Evolutionary conservation across 2,797 vertebrate genomes (phyloP).

Genomic region (Neolamprologus multifasciatus): DNA sequence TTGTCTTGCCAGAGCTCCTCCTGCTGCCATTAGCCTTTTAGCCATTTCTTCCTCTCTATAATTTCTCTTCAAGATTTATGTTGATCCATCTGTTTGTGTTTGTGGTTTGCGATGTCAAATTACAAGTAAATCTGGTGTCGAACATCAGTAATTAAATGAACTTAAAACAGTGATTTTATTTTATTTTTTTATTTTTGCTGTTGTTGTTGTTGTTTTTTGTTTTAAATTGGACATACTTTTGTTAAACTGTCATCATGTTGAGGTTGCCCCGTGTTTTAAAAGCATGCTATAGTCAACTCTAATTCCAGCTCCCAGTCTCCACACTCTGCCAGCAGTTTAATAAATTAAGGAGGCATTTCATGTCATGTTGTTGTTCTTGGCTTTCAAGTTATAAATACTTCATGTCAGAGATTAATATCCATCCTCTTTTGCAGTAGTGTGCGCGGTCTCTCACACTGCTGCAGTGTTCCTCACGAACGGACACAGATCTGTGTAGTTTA

Average conservation of each 20-base stretch:
- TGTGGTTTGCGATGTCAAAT: background rate
- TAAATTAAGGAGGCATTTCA: background rate
- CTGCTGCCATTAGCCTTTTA: background rate
- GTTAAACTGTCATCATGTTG: conserved; percentile 5
- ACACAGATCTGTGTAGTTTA: background rate
- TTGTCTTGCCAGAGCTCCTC: background rate
- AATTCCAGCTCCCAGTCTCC: background rate
- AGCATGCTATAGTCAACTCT: background rate
- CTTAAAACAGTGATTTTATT: background rate
- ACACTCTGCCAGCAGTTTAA: background rate
- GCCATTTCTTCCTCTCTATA: background rate
- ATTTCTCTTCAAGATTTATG: background rate
- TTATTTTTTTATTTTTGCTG: background rate
- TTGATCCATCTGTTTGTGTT: background rate
- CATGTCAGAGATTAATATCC: background rate
- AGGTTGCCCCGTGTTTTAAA: background rate
- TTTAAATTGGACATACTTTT: background rate
- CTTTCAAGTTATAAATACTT: background rate
- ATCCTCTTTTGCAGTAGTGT: background rate
- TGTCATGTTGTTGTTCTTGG: background rate
- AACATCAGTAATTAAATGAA: background rate
- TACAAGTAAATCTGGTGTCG: background rate
- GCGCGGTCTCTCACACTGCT: background rate
- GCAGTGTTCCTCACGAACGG: background rate
- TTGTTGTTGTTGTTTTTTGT: background rate